phyloP scores from a whole-genome alignment of 2,113 vertebrate genomes.

The Gobio gobio region DNA sequence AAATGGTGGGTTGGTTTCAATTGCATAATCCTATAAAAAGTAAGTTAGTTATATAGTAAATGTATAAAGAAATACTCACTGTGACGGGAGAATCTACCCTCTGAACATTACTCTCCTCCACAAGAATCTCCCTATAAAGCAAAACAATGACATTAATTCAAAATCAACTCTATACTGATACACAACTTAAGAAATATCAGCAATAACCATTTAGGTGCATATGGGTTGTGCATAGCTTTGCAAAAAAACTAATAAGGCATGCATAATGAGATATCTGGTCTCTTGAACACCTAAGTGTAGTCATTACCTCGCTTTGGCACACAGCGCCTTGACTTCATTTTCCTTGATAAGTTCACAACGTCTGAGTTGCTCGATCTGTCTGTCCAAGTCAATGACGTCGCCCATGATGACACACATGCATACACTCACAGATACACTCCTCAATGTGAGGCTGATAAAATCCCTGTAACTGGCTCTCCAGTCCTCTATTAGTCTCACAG shows the following conservation, averaged over 20 bases:
- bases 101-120: constrained; percentile 95
- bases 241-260: background rate
- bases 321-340: constrained; percentile 94
- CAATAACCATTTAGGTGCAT: background rate
- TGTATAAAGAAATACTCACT: constrained; percentile 70
- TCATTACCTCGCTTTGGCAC: constrained; percentile 89
- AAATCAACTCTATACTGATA: background rate
- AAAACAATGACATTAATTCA: background rate
- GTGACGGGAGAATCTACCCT: constrained; percentile 93
- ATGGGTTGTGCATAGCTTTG: background rate
- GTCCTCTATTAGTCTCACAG: constrained; percentile 33
- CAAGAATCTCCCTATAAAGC: constrained; percentile 87
- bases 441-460: constrained; percentile 25
- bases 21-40: background rate
- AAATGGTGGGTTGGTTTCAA: background rate
- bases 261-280: background rate
- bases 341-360: constrained; percentile 96
- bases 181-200: background rate
- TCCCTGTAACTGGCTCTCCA: background rate
- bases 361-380: constrained; percentile 92
- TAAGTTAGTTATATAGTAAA: background rate
- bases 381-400: constrained; percentile 93
- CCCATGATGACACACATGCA: constrained; percentile 78
- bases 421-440: background rate
- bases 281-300: background rate